Evolutionary conservation across 2,888 invertebrate genomes (phyloP).

Genomic region (Amphipyra berbera): DNA sequence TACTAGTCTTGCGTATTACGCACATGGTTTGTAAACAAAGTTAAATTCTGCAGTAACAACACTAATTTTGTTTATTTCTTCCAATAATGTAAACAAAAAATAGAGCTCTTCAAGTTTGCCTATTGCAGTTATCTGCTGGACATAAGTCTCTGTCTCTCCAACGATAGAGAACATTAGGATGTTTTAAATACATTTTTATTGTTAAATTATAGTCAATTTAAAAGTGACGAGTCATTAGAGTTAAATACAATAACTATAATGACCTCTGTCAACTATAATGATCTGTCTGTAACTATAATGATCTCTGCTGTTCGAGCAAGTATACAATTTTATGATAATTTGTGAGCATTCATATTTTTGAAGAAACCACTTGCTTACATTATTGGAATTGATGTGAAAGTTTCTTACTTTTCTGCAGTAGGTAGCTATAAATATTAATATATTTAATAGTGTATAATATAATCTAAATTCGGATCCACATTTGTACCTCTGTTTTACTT

Average conservation of each 20-base stretch:
- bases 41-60: slow-evolving; percentile 4
- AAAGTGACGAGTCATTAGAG: too few relatives aligned
- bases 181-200: too few relatives aligned
- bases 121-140: too few relatives aligned
- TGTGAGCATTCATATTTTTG: neutral
- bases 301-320: too few relatives aligned
- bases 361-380: slow-evolving; percentile 12
- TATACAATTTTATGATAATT: neutral
- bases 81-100: slow-evolving; percentile 17
- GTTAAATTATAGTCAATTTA: too few relatives aligned
- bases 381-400: slow-evolving; percentile 11
- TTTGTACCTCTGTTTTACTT: slow-evolving; percentile 28
- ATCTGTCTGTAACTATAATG: too few relatives aligned
- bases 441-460: slow-evolving; percentile 31
- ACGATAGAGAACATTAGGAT: too few relatives aligned
- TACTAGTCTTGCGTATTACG: slow-evolving; percentile 45
- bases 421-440: slow-evolving; percentile 34
- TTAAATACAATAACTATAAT: too few relatives aligned
- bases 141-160: too few relatives aligned
- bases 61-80: neutral
- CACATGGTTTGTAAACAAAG: neutral
- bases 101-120: neutral
- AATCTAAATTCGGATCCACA: slow-evolving; percentile 48
- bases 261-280: too few relatives aligned
- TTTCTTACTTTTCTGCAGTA: slow-evolving; percentile 9